Evolutionary conservation across 2,888 invertebrate species (phyloP).

Genomic region (Liposcelis brunnea): DNA sequence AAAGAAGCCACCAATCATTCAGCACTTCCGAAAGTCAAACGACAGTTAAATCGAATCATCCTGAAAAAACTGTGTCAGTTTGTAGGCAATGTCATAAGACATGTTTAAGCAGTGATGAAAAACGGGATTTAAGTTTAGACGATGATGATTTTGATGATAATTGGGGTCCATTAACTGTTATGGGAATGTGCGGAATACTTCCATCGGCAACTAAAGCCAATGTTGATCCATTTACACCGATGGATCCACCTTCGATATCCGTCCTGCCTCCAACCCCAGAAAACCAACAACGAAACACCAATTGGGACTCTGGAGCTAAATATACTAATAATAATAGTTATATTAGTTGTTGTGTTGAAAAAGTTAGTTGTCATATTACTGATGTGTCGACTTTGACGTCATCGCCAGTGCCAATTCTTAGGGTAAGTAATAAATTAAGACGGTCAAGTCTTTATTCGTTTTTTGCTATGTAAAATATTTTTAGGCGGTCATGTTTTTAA

Average conservation of each 20-base stretch:
- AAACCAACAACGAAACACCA: neutral
- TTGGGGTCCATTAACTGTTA: slow-evolving; percentile 46
- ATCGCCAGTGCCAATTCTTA: neutral
- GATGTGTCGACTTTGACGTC: no score
- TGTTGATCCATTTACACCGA: slow-evolving; percentile 15
- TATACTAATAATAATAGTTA: no score
- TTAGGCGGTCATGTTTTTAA: no score
- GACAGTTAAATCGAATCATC: slow-evolving; percentile 26
- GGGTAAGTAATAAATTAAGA: no score
- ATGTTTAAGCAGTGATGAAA: slow-evolving; percentile 30
- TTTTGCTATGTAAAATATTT: no score
- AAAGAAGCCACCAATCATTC: slow-evolving; percentile 13
- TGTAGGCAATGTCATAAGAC: slow-evolving; percentile 65
- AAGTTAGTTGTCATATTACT: no score
- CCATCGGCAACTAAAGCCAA: neutral
- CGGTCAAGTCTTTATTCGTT: no score
- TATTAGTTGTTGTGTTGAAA: no score
- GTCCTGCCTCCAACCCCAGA: slow-evolving; percentile 17
- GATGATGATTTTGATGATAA: slow-evolving; percentile 37
- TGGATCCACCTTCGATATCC: slow-evolving; percentile 13
- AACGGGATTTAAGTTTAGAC: slow-evolving; percentile 14
- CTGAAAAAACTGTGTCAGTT: slow-evolving; percentile 47
- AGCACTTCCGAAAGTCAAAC: slow-evolving; percentile 60
- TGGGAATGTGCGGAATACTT: slow-evolving; percentile 31
- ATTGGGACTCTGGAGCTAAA: no score